phyloP scores from a whole-genome alignment of 2,797 vertebrate genomes.

The Sebastes matsubarae region DNA sequence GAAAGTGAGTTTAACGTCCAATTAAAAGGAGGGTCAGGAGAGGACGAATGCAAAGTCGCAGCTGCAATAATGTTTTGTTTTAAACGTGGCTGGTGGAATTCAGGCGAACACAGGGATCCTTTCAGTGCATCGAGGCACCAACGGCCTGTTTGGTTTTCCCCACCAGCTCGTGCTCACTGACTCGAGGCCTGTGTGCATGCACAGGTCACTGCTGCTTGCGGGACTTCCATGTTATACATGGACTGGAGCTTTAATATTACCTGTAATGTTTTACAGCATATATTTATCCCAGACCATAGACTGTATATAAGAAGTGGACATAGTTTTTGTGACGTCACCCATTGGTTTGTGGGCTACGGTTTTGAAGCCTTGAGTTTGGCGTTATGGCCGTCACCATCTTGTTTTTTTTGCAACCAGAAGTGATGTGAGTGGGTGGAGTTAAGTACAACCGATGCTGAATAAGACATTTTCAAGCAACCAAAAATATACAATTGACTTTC shows the following conservation, averaged over 20 bases:
- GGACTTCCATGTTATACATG: not conserved
- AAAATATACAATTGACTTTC: too few species aligned
- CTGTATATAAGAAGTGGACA: too few species aligned
- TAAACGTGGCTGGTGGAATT: constrained; percentile 77
- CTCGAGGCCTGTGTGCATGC: constrained; percentile 34
- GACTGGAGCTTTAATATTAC: not conserved
- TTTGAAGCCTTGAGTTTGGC: too few species aligned
- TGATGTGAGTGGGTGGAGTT: too few species aligned
- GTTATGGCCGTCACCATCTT: too few species aligned
- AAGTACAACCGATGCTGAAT: too few species aligned
- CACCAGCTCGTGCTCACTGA: constrained; percentile 57
- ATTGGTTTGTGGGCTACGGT: too few species aligned
- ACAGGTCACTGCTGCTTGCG: constrained; percentile 31
- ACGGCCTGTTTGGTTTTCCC: constrained; percentile 74
- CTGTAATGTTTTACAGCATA: not conserved
- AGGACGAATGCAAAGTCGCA: constrained; percentile 68
- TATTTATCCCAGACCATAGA: not conserved
- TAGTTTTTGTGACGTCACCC: too few species aligned
- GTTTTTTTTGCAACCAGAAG: too few species aligned
- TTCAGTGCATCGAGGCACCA: constrained; percentile 75
- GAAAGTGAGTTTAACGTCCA: constrained; percentile 40
- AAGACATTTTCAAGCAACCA: too few species aligned
- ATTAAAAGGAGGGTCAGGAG: constrained; percentile 44
- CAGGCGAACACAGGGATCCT: constrained; percentile 80
- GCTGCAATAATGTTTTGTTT: constrained; percentile 85